Evolutionary conservation across 2,797 vertebrate species (phyloP).

Genomic region (Delichon dasypus): DNA sequence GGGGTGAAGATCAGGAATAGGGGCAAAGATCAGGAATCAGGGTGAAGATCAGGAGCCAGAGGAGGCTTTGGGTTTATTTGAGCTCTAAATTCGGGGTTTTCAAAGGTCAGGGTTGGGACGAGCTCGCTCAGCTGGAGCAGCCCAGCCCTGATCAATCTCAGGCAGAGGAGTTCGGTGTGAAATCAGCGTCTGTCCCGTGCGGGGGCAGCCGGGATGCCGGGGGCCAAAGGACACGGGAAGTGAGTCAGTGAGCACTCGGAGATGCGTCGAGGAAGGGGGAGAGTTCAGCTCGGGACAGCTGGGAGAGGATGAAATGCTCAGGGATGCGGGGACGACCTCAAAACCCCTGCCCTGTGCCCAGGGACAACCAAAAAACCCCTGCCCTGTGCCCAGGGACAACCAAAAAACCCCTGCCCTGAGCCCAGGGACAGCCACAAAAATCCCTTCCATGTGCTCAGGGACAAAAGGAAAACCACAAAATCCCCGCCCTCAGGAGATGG

Average conservation of each 20-base stretch:
- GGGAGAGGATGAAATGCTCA: rapidly evolving
- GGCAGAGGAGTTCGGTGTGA: not conserved
- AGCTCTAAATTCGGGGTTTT: not conserved
- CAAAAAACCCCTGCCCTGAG: too few species aligned
- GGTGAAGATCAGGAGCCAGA: not conserved
- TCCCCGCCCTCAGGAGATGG: rapidly evolving
- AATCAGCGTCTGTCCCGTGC: not conserved
- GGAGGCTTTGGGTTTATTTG: not conserved
- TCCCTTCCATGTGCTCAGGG: too few species aligned
- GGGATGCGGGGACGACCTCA: rapidly evolving
- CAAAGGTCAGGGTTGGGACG: not conserved
- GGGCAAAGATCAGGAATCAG: too few species aligned
- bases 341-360: not conserved
- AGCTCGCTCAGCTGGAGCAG: not conserved
- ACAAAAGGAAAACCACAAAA: rapidly evolving
- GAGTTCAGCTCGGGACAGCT: not conserved
- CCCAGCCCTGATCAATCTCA: not conserved
- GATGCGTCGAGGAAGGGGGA: rapidly evolving
- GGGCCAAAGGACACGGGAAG: slow-evolving; percentile 3
- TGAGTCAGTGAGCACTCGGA: not conserved
- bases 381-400: too few species aligned
- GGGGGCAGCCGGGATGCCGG: not conserved
- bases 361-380: too few species aligned
- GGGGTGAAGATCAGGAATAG: too few species aligned
- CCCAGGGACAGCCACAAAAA: rapidly evolving